Percentiles rank a stretch among this genome's conserved stretches.
Conservation (phyloP, 2,888 invertebrate genomes). For the Neoitamus cyanurus region DNA sequence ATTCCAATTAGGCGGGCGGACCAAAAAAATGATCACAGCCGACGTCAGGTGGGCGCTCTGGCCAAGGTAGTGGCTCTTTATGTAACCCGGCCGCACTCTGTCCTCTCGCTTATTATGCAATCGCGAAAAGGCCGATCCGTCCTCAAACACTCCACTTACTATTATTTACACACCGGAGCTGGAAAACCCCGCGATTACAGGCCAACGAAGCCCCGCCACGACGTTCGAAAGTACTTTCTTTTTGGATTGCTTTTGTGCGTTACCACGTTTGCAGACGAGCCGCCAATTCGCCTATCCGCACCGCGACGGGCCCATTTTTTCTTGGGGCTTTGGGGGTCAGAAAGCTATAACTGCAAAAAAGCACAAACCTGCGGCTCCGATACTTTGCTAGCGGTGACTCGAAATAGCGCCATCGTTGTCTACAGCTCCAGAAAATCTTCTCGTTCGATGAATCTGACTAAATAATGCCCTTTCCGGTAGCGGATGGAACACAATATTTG, state of each 20-base stretch:
- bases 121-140: not conserved
- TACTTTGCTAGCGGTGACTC: conserved; percentile 73
- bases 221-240: not conserved
- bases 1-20: not conserved
- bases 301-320: not conserved
- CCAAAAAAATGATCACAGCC: not conserved
- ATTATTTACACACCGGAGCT: not conserved
- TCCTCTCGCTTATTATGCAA: not conserved
- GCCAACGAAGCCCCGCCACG: not conserved
- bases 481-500: not conserved
- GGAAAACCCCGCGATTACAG: not conserved
- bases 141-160: not conserved
- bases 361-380: conserved; percentile 72
- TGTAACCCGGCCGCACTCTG: not conserved
- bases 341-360: not conserved
- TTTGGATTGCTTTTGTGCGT: not conserved
- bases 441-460: not conserved
- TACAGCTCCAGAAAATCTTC: not conserved
- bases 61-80: not conserved
- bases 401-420: conserved; percentile 72
- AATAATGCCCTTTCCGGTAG: not conserved
- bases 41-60: not conserved
- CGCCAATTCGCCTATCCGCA: not conserved
- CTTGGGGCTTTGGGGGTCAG: not conserved
- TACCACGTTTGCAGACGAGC: conserved; percentile 26